A percentile compares a stretch with the other conserved stretches of the same genome.
Conservation (phyloP, 37 sponge, comb jelly and placozoan genomes). For the Mnemiopsis leidyi region DNA sequence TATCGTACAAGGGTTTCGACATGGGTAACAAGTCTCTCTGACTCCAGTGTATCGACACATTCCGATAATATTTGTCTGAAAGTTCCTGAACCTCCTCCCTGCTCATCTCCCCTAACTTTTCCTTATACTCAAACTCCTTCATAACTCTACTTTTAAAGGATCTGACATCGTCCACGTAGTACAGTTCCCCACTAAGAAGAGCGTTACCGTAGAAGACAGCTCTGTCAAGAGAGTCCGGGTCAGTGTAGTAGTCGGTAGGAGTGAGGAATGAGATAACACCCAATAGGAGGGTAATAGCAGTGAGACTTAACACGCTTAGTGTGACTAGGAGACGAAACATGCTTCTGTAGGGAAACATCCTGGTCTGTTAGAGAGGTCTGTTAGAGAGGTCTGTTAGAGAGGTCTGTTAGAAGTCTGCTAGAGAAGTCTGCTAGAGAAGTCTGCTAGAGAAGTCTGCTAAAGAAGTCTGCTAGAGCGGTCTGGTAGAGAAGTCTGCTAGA, state of each 20-base stretch:
- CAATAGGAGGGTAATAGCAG: not conserved
- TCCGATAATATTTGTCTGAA: not conserved
- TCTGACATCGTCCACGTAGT: not conserved
- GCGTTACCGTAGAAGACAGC: not conserved
- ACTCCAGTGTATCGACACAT: constrained; percentile 4
- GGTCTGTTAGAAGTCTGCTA: no score
- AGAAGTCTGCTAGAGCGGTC: no score
- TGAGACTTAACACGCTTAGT: not conserved
- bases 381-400: no score
- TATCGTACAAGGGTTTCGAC: constrained; percentile 1
- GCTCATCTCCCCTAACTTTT: not conserved
- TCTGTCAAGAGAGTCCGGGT: not conserved
- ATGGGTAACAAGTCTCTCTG: not conserved
- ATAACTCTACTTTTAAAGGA: constrained; percentile 6
- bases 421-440: no score
- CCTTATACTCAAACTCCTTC: constrained; percentile 55
- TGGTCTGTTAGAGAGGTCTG: not conserved
- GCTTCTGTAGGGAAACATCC: not conserved
- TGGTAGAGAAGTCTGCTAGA: no score
- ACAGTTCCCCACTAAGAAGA: not conserved
- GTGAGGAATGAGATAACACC: not conserved
- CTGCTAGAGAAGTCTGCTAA: no score
- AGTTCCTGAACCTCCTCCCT: not conserved
- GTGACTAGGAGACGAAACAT: not conserved
- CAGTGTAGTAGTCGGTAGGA: not conserved